Conservation (phyloP, 2,797 vertebrate species). For the Mionectes olivaceus region DNA sequence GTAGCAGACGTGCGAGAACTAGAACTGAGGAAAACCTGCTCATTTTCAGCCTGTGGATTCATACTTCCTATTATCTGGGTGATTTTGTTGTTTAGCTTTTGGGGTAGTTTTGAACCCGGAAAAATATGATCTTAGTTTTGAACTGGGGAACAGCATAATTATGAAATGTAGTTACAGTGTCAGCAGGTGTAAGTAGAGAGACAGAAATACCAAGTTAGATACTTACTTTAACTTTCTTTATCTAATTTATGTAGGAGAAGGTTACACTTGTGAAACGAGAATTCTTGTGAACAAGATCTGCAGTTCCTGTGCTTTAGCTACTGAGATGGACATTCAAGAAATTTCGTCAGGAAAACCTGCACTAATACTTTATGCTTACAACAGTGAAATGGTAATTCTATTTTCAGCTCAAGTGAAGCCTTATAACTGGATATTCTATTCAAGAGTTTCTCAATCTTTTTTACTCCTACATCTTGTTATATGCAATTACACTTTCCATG, state of each 20-base stretch:
- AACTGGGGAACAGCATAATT: neutral
- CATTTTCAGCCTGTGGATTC: neutral
- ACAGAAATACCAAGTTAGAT: neutral
- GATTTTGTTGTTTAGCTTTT: accelerated
- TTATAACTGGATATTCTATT: slow-evolving; percentile 9
- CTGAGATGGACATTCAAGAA: neutral
- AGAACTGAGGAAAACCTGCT: neutral
- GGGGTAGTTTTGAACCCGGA: accelerated
- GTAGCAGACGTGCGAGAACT: neutral
- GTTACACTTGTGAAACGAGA: neutral
- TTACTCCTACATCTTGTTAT: neutral
- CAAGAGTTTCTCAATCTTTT: slow-evolving; percentile 23
- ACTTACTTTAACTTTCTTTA: neutral
- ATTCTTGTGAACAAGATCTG: neutral
- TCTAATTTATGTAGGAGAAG: neutral
- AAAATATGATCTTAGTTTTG: neutral
- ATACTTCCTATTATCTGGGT: neutral
- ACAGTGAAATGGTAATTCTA: neutral
- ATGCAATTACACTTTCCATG: slow-evolving; percentile 17
- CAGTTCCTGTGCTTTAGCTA: neutral
- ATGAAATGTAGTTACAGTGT: neutral
- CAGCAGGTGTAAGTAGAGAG: neutral
- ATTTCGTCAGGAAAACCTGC: neutral
- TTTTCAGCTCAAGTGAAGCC: slow-evolving; percentile 21
- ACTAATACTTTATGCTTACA: neutral